phyloP scores from a whole-genome alignment of 2,113 vertebrate genomes.

The Leiothrix lutea region DNA sequence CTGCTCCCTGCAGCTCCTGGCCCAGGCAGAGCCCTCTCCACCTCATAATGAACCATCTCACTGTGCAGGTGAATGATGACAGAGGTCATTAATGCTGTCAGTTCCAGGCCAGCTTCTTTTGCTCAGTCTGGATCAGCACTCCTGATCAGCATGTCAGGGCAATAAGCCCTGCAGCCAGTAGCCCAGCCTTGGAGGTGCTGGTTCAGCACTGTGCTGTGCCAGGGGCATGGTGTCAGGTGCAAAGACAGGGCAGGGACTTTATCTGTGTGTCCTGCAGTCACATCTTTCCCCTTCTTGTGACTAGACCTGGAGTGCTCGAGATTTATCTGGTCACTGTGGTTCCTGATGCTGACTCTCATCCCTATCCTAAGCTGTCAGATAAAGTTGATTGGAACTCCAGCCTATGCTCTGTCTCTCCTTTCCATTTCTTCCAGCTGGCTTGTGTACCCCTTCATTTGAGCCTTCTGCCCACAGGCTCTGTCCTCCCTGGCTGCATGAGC shows the following conservation, averaged over 20 bases:
- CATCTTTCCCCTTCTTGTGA: not conserved
- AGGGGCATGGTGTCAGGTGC: not conserved
- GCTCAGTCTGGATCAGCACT: not conserved
- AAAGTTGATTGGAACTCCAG: not conserved
- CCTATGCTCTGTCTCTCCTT: not conserved
- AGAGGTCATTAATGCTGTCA: not conserved
- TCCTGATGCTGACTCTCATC: not conserved
- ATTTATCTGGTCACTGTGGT: not conserved
- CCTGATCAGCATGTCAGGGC: not conserved
- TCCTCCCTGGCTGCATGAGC: not conserved
- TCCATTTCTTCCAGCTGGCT: not conserved
- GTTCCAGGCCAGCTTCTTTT: not conserved
- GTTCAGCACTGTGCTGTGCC: not conserved
- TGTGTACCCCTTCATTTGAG: not conserved
- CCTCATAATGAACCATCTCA: not conserved
- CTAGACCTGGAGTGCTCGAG: not conserved
- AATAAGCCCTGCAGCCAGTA: accelerated
- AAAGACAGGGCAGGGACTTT: not conserved
- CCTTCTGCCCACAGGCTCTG: not conserved
- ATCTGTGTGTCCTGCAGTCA: not conserved
- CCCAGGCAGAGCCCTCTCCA: not conserved
- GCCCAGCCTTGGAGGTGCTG: not conserved
- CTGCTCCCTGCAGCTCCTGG: not conserved
- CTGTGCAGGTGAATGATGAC: accelerated
- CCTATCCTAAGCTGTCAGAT: not conserved